Percentiles rank a stretch among this genome's conserved stretches.
These are phyloP conservation scores for Pipra filicauda DNA, from an alignment of 2,113 vertebrate genomes.

Conservation along the genomic window DNA sequence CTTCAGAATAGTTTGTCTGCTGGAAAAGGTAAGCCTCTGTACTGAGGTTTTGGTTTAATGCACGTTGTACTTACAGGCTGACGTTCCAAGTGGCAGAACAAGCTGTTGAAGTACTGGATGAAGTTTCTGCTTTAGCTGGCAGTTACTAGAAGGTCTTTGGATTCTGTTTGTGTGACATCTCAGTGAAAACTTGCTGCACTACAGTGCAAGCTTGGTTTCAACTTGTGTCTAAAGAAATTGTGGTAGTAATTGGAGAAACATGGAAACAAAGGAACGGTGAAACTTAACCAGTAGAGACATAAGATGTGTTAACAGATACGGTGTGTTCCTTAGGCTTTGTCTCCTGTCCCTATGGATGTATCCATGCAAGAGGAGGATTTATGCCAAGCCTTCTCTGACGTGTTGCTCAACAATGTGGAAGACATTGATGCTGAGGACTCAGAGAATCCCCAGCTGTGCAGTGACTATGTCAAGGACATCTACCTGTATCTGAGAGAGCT, in stretches of 20 bases:
- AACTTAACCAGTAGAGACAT: accelerated
- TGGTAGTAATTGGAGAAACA: background rate
- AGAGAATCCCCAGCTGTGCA: constrained; percentile 88
- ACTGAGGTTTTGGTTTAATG: background rate
- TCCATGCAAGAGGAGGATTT: constrained; percentile 83
- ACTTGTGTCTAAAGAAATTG: background rate
- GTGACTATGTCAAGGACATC: constrained; percentile 91
- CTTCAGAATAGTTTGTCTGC: background rate
- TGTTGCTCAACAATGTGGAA: constrained; percentile 77
- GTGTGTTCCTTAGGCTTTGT: constrained; percentile 5
- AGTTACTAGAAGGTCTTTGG: background rate
- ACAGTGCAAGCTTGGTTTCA: background rate
- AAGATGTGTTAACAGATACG: accelerated
- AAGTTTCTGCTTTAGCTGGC: background rate
- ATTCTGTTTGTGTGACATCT: accelerated
- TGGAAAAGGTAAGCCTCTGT: background rate
- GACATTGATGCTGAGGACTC: constrained; percentile 86
- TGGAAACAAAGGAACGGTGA: background rate
- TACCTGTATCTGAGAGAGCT: constrained; percentile 85
- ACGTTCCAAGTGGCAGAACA: background rate
- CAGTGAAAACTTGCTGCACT: background rate
- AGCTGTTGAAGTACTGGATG: background rate
- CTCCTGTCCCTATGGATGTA: constrained; percentile 67
- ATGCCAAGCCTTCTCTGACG: constrained; percentile 90
- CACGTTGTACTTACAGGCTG: background rate